Conservation (phyloP, 2,797 vertebrate genomes). For the Orestias chungarensis region DNA sequence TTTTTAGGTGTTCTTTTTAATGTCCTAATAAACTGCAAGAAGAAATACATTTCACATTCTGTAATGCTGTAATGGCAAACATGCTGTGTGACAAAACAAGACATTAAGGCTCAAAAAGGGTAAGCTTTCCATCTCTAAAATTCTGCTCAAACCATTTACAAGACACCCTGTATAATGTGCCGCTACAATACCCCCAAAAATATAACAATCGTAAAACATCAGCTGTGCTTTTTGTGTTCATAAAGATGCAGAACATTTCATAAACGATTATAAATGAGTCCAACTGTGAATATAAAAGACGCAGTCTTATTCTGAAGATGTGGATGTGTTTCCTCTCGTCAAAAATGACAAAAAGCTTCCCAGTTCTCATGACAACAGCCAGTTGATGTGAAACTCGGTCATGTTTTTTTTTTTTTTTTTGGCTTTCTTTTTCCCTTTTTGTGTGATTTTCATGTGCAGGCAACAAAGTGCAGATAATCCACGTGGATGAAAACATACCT, state of each 20-base stretch:
- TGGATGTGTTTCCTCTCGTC: conserved; percentile 41
- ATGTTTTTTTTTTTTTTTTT: conserved; percentile 17
- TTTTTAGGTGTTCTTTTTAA: not conserved
- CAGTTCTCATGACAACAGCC: conserved; percentile 60
- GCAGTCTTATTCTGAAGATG: conserved; percentile 35
- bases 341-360: conserved; percentile 40
- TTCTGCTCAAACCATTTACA: conserved; percentile 46
- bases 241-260: conserved; percentile 46
- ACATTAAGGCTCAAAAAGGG: conserved; percentile 10
- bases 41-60: conserved; percentile 47
- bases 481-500: conserved; percentile 50
- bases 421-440: conserved; percentile 12
- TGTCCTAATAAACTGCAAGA: conserved; percentile 21
- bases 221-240: conserved; percentile 44
- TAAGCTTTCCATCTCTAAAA: conserved; percentile 30
- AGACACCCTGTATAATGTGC: conserved; percentile 39
- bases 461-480: conserved; percentile 53
- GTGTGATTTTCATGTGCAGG: conserved; percentile 37
- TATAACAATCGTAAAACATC: conserved; percentile 45
- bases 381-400: conserved; percentile 35
- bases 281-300: conserved; percentile 42
- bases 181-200: conserved; percentile 48
- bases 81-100: conserved; percentile 15
- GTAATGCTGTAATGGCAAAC: conserved; percentile 6
- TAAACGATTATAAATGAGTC: conserved; percentile 41